Evolutionary conservation across 2,113 vertebrate species (phyloP).

Genomic region (Steatornis caripensis): DNA sequence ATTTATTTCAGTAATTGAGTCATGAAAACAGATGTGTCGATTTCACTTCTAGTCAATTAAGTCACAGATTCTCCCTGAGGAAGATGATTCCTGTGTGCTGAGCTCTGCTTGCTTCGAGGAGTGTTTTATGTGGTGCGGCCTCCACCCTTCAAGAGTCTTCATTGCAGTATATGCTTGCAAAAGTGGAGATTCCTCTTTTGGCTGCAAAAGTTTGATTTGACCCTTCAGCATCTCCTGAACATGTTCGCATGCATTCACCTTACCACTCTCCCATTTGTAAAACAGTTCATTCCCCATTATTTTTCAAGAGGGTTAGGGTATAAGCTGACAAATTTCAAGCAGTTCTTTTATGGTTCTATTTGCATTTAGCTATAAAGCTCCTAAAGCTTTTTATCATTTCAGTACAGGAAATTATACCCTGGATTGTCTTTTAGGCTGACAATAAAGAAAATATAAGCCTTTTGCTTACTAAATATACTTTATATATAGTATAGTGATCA

Average conservation of each 20-base stretch:
- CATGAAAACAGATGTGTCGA: neutral
- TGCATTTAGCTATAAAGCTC: neutral
- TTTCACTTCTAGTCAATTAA: neutral
- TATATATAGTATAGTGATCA: neutral
- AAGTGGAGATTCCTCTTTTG: neutral
- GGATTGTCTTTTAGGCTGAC: neutral
- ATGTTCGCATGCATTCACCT: neutral
- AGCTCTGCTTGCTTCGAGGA: neutral
- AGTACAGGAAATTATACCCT: neutral
- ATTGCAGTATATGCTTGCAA: neutral
- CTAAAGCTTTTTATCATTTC: neutral
- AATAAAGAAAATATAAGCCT: neutral
- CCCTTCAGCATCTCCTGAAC: neutral
- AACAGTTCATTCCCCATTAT: neutral
- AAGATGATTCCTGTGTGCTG: neutral
- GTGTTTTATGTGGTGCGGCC: neutral
- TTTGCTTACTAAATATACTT: neutral
- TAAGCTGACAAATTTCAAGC: neutral
- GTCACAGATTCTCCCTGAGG: neutral
- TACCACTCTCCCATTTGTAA: neutral
- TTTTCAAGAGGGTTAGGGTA: neutral
- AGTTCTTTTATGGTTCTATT: neutral
- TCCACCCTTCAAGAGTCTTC: neutral
- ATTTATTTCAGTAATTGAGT: neutral
- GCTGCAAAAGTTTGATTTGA: neutral